Conservation (phyloP, 1,140 invertebrate genomes). For the Temnothorax nylanderi region DNA sequence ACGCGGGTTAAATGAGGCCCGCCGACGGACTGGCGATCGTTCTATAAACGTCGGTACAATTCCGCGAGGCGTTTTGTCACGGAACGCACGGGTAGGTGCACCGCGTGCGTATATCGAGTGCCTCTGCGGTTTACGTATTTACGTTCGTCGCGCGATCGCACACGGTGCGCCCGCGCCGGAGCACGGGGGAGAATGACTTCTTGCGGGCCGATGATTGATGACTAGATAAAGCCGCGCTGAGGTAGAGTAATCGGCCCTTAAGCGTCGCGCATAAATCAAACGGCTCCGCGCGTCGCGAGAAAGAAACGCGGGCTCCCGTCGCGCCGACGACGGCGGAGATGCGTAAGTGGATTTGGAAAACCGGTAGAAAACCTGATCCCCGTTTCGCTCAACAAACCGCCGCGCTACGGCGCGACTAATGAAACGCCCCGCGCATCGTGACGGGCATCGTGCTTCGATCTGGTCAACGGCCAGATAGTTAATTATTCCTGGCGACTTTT, state of each 20-base stretch:
- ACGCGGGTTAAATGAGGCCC: slow-evolving; percentile 4
- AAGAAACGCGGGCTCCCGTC: slow-evolving; percentile 61
- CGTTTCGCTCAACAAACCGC: neutral
- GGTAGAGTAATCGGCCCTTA: slow-evolving; percentile 72
- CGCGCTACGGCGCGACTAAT: slow-evolving; percentile 18
- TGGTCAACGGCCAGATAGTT: slow-evolving; percentile 38
- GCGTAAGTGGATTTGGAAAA: slow-evolving; percentile 74
- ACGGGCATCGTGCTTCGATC: slow-evolving; percentile 2
- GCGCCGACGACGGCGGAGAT: slow-evolving; percentile 64
- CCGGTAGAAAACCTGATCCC: slow-evolving; percentile 73
- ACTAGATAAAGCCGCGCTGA: slow-evolving; percentile 68
- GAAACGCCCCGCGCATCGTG: slow-evolving; percentile 28
- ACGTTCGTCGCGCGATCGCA: neutral
- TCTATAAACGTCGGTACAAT: slow-evolving; percentile 32
- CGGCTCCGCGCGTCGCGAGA: slow-evolving; percentile 60
- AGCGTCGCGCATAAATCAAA: slow-evolving; percentile 73
- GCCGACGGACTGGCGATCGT: neutral
- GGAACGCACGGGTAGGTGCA: neutral
- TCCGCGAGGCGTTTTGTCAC: slow-evolving; percentile 32
- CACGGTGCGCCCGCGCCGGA: slow-evolving; percentile 7
- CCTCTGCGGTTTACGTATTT: neutral
- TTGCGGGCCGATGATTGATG: slow-evolving; percentile 66
- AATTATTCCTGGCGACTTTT: slow-evolving; percentile 58
- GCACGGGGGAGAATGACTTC: neutral
- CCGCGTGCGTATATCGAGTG: neutral